Evolutionary conservation across 2,888 invertebrate genomes (phyloP), one percentile per base, ranked within the genome.

Genomic region (Agrotis exclamationis): DNA sequence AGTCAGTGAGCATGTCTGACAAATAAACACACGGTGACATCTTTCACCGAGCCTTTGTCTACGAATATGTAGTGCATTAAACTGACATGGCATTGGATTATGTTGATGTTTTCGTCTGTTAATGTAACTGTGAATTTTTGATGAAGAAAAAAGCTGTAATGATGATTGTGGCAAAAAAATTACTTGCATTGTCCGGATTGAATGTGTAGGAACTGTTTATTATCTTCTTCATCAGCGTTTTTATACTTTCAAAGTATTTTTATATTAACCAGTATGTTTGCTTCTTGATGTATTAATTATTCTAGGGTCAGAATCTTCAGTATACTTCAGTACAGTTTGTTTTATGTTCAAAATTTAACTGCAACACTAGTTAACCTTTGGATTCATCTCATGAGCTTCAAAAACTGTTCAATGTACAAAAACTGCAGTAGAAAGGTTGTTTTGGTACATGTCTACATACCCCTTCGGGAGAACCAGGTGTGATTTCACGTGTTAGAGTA

Each of bases 1-100:
- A 88, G 84, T 81, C 87, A 81, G 63, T 47, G 50, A 66, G 84
- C 86, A 81, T 83, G 72, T 77, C 80, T 70, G 65, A 77, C 76
- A 83, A 85, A 85, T 82, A 82, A 83, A 78, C 70, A 58, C 33
- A 58, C 64, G 47, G 53, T 3, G 39, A 39, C 62, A 62, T 79
- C 76, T 76, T 76, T 77, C 75, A 73, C 76, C 62, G 2, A 7
- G 56, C 11, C 79, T 74, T 79, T 83, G 83, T 80, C 48, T 78
- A 65, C 39, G 47, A 69, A 50, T 71, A 81, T 80, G 73, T 76
- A 60, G 73, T 70, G 64, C 70, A 53, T 80, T 66, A 63, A 66
- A 72, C 3, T 69, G 51, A 45, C 56, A 63, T 51, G 39, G 18
- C 5, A 0, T 1, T 39, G 44, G 28, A 44, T 47, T 63, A 44